phyloP scores from a whole-genome alignment of 35 echinoderm and acorn worm species.

The Ophioderma brevispina region DNA sequence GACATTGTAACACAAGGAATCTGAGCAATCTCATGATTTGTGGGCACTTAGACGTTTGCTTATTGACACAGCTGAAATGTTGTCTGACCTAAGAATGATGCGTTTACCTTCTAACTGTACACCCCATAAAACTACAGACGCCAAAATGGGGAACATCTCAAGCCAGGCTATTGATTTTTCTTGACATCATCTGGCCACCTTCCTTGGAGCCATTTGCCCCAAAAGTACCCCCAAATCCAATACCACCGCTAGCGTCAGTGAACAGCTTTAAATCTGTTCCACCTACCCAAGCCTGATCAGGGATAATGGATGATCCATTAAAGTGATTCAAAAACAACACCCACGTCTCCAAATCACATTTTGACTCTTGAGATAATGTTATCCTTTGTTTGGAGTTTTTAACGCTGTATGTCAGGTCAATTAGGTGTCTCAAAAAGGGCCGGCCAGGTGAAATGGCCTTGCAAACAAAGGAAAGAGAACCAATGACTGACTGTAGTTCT shows the following conservation, averaged over 20 bases:
- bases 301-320: not conserved
- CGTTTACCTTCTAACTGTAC: too few relatives aligned
- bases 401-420: constrained; percentile 9
- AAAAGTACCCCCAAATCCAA: not conserved
- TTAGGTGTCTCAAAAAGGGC: constrained; percentile 19
- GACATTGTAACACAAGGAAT: too few relatives aligned
- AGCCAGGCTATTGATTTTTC: constrained; percentile 3
- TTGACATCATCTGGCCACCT: not conserved
- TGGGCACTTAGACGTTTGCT: too few relatives aligned
- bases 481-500: constrained; percentile 16
- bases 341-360: not conserved
- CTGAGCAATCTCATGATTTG: too few relatives aligned
- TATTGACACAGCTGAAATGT: too few relatives aligned
- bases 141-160: too few relatives aligned
- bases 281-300: not conserved
- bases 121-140: too few relatives aligned
- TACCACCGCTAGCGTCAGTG: not conserved
- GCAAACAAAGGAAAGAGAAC: constrained; percentile 11
- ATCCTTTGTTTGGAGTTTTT: not conserved
- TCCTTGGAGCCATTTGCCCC: not conserved
- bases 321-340: not conserved
- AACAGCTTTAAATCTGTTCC: not conserved
- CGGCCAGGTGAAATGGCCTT: not conserved
- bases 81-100: too few relatives aligned
- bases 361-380: not conserved